Base-by-base conservation (phyloP, 1,140 invertebrate species). In the Acromyrmex echinatior region DNA sequence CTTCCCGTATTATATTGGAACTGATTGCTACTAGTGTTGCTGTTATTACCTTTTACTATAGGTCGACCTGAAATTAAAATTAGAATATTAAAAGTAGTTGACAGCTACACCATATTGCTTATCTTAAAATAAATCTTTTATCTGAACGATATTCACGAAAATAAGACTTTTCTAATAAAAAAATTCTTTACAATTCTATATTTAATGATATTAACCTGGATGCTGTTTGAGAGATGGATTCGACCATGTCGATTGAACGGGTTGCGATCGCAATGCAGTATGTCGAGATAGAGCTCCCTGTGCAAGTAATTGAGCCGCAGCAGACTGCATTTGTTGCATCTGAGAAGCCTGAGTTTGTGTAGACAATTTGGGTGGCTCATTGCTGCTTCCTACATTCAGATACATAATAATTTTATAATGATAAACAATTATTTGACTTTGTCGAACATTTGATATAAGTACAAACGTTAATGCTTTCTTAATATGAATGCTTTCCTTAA, bases 11-110 rank as follows among this genome's bases (percentile, higher is more conserved):
- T 93, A 49, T 92, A 93, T 35, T 92, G 93, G 68, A 92, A 94
- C 70, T 93, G 93, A 90, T 87, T 91, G 39, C 56, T 51, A 58
- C 60, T 84, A 2, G 80, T 35, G 9, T 74, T 74, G 4, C 39
- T 93, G 14, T 86, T 88, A 16, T 91, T 68, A 63, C 94, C 95
- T 92, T 96, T 96, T 0, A 96, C 96, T 86, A 96, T 96, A 45
- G 96, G 96, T 91, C 96, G 96, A 87, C 96, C 96, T 95, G 82
- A 79, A 93, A 90, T 65, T 77, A 45, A 65, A 71, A 77, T 39
- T 2, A n/a, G 7, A 1, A 21, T 0, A 53, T 77, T 71, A 25
- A 73, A 25, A 7, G 31, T 62, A 53, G 1, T 25, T 7, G 16
- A 39, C 12, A 80, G 6, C 16, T 53, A 51, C 5, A 14, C 31